Evolutionary conservation across 1,140 invertebrate genomes (phyloP).

Genomic region (Adelges cooleyi): DNA sequence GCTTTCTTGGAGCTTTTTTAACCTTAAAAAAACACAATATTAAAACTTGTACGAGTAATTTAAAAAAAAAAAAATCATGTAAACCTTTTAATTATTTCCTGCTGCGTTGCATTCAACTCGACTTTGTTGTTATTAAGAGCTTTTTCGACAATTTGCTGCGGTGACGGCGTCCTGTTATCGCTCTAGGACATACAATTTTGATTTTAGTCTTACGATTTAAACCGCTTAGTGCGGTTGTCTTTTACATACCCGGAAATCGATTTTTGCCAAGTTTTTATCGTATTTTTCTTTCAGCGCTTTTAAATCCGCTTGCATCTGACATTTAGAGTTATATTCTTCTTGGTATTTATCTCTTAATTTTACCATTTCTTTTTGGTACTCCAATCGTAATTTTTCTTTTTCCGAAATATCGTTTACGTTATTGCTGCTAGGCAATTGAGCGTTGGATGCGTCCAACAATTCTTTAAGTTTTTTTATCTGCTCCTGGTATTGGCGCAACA

Average conservation of each 20-base stretch:
- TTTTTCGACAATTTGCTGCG: constrained; percentile 12
- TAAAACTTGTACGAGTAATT: no score
- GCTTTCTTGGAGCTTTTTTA: constrained; percentile 56
- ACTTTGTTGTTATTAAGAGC: constrained; percentile 1
- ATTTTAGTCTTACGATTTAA: no score
- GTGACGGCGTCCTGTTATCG: neutral
- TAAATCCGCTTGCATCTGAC: constrained; percentile 41
- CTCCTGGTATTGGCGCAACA: constrained; percentile 76
- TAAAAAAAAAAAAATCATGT: no score
- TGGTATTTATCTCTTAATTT: constrained; percentile 40
- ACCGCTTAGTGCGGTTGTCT: no score
- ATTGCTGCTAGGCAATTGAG: neutral
- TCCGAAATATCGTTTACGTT: neutral
- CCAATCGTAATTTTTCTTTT: constrained; percentile 37
- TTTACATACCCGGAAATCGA: neutral
- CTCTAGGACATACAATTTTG: neutral
- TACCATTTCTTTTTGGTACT: constrained; percentile 42
- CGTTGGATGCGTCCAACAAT: constrained; percentile 44
- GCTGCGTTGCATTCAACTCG: constrained; percentile 31
- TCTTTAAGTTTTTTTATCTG: constrained; percentile 65
- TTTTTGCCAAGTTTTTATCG: constrained; percentile 32
- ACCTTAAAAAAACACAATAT: no score
- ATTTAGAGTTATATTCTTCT: constrained; percentile 41
- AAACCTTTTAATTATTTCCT: constrained; percentile 34
- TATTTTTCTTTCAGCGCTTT: constrained; percentile 40